Evolutionary conservation across 1,140 invertebrate genomes (phyloP).

Genomic region (Drosophila simulans): DNA sequence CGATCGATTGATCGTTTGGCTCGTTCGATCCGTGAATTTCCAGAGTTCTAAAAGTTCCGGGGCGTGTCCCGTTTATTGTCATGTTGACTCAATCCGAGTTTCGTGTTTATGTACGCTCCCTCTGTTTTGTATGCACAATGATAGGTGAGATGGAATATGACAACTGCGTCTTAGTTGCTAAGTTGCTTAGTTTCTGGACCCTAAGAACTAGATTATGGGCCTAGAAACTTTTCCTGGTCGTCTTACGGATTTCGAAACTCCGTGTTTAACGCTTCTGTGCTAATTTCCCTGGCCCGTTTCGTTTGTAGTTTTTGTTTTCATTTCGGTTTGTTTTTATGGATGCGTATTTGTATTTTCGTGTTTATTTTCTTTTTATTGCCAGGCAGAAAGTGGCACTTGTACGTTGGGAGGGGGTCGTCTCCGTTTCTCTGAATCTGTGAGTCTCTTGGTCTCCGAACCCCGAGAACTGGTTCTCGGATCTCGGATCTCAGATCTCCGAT

Average conservation of each 20-base stretch:
- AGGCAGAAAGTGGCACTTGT: slow-evolving; percentile 48
- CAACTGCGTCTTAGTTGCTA: slow-evolving; percentile 14
- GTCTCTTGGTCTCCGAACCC: slow-evolving; percentile 12
- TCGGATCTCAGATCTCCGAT: slow-evolving; percentile 19
- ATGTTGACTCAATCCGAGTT: slow-evolving; percentile 13
- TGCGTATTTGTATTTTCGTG: slow-evolving; percentile 49
- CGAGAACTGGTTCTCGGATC: slow-evolving; percentile 45
- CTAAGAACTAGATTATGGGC: slow-evolving; percentile 37
- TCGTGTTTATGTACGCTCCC: slow-evolving; percentile 6
- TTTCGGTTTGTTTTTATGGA: slow-evolving; percentile 25
- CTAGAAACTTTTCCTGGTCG: slow-evolving; percentile 41
- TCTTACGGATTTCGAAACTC: slow-evolving; percentile 30
- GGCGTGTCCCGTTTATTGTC: not conserved
- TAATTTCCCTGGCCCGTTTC: slow-evolving; percentile 42
- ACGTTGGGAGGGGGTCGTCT: slow-evolving; percentile 20
- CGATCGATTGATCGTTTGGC: slow-evolving; percentile 1
- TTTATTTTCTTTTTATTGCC: slow-evolving; percentile 54
- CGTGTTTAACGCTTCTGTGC: slow-evolving; percentile 47
- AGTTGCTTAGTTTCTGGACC: slow-evolving; percentile 12
- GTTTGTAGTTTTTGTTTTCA: slow-evolving; percentile 38
- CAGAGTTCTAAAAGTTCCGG: slow-evolving; percentile 15
- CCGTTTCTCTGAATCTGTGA: slow-evolving; percentile 3
- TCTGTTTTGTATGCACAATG: slow-evolving; percentile 27
- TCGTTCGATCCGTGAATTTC: slow-evolving; percentile 1
- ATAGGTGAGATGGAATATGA: not conserved